Evolutionary conservation across 37 sponge, comb jelly and placozoan species (phyloP), one percentile per base, ranked within the genome.

Genomic region (Theonella swinhoei): DNA sequence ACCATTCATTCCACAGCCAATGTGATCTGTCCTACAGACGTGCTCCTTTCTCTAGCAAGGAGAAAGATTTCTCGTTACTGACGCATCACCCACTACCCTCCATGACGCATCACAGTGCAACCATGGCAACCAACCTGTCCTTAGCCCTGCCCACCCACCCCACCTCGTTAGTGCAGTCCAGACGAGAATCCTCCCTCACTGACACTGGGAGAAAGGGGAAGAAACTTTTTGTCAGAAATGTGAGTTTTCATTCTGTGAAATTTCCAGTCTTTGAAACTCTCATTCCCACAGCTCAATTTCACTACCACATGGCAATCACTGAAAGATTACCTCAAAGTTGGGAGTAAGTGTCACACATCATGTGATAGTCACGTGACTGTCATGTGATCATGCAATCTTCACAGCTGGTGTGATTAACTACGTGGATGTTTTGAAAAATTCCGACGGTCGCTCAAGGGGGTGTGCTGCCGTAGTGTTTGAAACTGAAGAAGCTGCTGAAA

Each of bases 371-470:
- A 42, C 61, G 74, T 82, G 58, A 47, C 14, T n/a, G n/a, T n/a
- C n/a, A n/a, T n/a, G n/a, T n/a, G n/a, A n/a, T 47, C 54, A 47
- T 47, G 54, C 14, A 14, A 47, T 47, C 54, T 47, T 47, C 54
- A 14, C 54, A 47, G 54, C 54, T 47, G 89, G 89, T 1, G 24
- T 28, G 1, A 84, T 92, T 62, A 31, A 75, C 19, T 61, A 81
- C 37, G 81, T 81, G 19, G 93, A 92, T 60, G 39, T 92, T 3
- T 64, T 84, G 34, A 80, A 77, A 28, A 72, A 83, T 41, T 32
- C 73, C 22, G 88, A 84, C 59, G 83, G 87, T 1, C 39, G 61
- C 23, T 78, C 85, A 61, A 80, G 80, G 33, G 93, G 89, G 3
- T 47, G 36, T 26, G 93, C 77, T 7, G 62, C 29, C 4, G 85